A percentile compares a stretch with the other conserved stretches of the same genome.
phyloP scores from a whole-genome alignment of 2,113 vertebrate species.

The Ceyx cyanopectus region DNA sequence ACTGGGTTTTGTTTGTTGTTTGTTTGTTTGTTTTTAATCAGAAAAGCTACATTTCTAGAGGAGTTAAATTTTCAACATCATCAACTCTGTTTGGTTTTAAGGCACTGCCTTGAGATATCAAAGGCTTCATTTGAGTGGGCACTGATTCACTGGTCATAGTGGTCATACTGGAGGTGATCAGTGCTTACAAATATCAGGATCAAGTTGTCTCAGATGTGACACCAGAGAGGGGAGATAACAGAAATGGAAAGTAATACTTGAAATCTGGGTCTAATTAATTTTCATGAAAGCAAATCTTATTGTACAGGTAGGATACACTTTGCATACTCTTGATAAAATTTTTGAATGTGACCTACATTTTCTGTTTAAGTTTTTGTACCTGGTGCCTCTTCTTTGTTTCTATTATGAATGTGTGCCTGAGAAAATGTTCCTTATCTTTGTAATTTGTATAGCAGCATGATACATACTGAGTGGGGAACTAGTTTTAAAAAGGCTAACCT shows the following conservation, averaged over 20 bases:
- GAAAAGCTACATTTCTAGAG: neutral
- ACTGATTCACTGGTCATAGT: rapidly evolving
- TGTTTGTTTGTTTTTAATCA: neutral
- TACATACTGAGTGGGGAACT: neutral
- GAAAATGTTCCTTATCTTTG: slow-evolving; percentile 10
- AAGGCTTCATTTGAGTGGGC: neutral
- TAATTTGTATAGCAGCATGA: neutral
- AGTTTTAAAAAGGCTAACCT: neutral
- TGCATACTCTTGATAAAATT: neutral
- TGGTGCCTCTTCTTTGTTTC: neutral
- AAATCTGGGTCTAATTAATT: slow-evolving; percentile 4
- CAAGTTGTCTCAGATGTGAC: neutral
- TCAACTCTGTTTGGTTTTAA: neutral
- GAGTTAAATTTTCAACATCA: neutral
- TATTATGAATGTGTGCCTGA: neutral
- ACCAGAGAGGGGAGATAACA: neutral
- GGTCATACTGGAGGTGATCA: neutral
- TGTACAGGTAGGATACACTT: neutral
- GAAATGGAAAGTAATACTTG: neutral
- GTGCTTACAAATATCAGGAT: neutral
- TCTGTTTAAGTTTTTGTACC: neutral
- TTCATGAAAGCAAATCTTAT: neutral
- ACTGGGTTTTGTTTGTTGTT: neutral
- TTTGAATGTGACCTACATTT: neutral
- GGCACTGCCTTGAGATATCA: neutral